Evolutionary conservation across 2,888 invertebrate genomes (phyloP), one percentile per base, ranked within the genome.

Genomic region (Caradrina kadenii): DNA sequence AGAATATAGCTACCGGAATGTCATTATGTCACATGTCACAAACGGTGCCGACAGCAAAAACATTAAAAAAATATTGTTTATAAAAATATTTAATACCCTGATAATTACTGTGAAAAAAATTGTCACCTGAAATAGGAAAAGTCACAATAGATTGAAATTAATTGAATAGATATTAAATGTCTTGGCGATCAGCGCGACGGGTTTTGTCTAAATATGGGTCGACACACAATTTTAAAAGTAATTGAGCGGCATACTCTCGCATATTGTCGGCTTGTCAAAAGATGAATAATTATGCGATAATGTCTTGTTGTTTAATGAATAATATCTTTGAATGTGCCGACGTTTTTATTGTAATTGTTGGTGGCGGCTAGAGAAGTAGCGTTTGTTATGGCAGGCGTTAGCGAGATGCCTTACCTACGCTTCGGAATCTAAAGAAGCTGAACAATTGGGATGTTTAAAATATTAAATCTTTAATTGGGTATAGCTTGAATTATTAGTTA

Each of bases 301-400:
- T 76, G 65, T 72, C 59, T 52, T 63, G 50, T 66, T 76, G 56
- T 59, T 59, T 64, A 69, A 77, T 73, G 49, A 73, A 64, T 55
- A 66, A 73, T 79, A 76, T 73, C 79, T 82, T 79, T 73, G 70
- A 63, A 31, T 50, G 10, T 26, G 48, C 82, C 81, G 80, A 70
- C 63, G 53, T 81, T 78, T 80, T 81, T 80, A 67, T 65, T 69
- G 63, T 77, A 81, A 80, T 45, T 45, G 39, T 79, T 77, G 63
- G 53, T 6, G 10, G 2, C 10, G 52, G 65, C 42, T 17, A 54
- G 53, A 53, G 54, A 54, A 45, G 10, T 2, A n/a, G 73, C 66
- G 62, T 53, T 54, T 55, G 48, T 26, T 52, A 17, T 48, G 19
- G 45, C 35, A 49, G 60, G 63, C 42, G 54, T 48, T 59, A 63